Conservation (phyloP, 2,888 invertebrate genomes). For the Spialia ferax region DNA sequence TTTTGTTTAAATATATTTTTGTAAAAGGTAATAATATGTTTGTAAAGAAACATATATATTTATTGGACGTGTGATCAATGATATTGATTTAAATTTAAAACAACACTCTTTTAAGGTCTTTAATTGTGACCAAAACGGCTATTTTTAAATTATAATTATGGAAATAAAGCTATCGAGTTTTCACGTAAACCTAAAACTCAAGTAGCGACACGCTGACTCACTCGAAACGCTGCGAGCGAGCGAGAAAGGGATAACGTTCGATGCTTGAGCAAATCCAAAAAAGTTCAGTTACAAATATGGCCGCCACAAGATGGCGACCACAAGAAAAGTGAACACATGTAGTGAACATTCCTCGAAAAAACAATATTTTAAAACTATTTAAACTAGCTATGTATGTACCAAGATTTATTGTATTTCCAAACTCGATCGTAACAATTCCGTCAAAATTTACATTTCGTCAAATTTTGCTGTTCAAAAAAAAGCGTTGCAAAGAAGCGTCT, state of each 20-base stretch:
- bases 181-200: slow-evolving; percentile 34
- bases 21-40: too few species aligned
- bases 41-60: too few species aligned
- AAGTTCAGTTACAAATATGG: slow-evolving; percentile 51
- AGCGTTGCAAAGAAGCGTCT: slow-evolving; percentile 67
- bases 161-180: slow-evolving; percentile 18
- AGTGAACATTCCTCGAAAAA: slow-evolving; percentile 78
- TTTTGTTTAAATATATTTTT: too few species aligned
- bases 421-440: slow-evolving; percentile 24
- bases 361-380: slow-evolving; percentile 60
- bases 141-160: too few species aligned
- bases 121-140: too few species aligned
- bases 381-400: slow-evolving; percentile 58
- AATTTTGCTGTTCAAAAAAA: slow-evolving; percentile 76
- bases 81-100: too few species aligned
- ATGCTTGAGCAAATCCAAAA: slow-evolving; percentile 39
- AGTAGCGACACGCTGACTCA: slow-evolving; percentile 35
- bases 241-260: slow-evolving; percentile 10
- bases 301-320: slow-evolving; percentile 57
- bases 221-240: neutral
- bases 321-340: slow-evolving; percentile 65
- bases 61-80: too few species aligned
- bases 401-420: slow-evolving; percentile 55
- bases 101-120: too few species aligned
- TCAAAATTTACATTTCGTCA: slow-evolving; percentile 55